Evolutionary conservation across 2,888 invertebrate species (phyloP).

Genomic region (Spodoptera littoralis): DNA sequence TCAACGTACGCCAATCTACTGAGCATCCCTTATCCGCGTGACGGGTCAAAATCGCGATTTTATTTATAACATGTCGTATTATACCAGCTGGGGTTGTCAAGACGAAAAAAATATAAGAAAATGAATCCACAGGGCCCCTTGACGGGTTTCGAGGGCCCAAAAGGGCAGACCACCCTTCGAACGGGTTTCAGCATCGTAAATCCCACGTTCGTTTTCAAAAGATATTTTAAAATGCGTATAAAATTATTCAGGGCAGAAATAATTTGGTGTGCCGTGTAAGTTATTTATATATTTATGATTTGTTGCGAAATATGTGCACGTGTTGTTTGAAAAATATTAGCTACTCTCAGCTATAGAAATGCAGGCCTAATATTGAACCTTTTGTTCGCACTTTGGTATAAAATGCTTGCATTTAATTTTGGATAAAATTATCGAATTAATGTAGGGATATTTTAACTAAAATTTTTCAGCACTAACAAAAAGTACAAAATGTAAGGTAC

Average conservation of each 20-base stretch:
- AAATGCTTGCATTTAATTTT: no score
- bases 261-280: slow-evolving; percentile 79
- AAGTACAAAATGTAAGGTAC: no score
- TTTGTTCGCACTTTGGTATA: background rate
- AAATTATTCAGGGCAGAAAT: slow-evolving; percentile 88
- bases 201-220: slow-evolving; percentile 87
- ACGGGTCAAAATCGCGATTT: slow-evolving; percentile 88
- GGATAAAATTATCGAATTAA: no score
- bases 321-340: slow-evolving; percentile 62
- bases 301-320: slow-evolving; percentile 77
- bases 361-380: slow-evolving; percentile 2
- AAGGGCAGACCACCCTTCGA: slow-evolving; percentile 83
- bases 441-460: no score
- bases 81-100: slow-evolving; percentile 87
- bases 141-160: slow-evolving; percentile 66
- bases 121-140: slow-evolving; percentile 77
- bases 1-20: slow-evolving; percentile 67
- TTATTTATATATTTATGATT: slow-evolving; percentile 76
- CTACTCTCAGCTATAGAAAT: slow-evolving; percentile 15
- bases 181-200: slow-evolving; percentile 86
- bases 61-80: slow-evolving; percentile 87
- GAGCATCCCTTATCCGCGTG: slow-evolving; percentile 83
- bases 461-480: no score
- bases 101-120: slow-evolving; percentile 84
- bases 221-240: slow-evolving; percentile 88